These are phyloP conservation scores for Drosophila cracens DNA, from an alignment of 2,888 invertebrate species.

Conservation along the genomic window DNA sequence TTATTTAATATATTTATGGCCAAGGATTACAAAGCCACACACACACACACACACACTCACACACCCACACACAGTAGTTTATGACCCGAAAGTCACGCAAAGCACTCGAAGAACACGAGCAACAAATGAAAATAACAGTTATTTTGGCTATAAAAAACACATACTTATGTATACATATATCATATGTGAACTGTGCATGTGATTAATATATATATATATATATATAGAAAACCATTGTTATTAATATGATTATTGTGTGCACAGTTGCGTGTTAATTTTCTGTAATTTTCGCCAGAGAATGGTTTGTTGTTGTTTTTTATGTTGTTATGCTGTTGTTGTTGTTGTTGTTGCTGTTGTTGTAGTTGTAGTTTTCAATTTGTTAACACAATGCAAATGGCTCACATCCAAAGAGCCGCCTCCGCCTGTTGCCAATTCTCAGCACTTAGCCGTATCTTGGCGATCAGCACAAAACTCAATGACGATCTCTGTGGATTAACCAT, in stretches of 20 bases:
- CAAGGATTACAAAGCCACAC: slow-evolving; percentile 31
- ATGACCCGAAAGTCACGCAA: slow-evolving; percentile 56
- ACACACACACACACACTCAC: background rate
- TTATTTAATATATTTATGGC: slow-evolving; percentile 31
- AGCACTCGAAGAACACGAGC: slow-evolving; percentile 49
- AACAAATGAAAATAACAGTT: slow-evolving; percentile 20
- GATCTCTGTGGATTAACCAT: slow-evolving; percentile 61
- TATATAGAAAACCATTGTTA: slow-evolving; percentile 61
- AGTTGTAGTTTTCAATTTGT: slow-evolving; percentile 29
- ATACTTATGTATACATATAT: slow-evolving; percentile 8
- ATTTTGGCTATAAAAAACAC: slow-evolving; percentile 30
- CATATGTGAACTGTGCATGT: slow-evolving; percentile 18
- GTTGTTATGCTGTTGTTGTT: slow-evolving; percentile 8
- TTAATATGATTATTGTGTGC: slow-evolving; percentile 77
- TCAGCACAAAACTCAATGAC: slow-evolving; percentile 41
- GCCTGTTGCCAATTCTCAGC: slow-evolving; percentile 28
- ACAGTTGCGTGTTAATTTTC: slow-evolving; percentile 80
- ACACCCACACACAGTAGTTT: slow-evolving; percentile 27
- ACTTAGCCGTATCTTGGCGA: slow-evolving; percentile 27
- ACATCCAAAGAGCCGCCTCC: slow-evolving; percentile 39
- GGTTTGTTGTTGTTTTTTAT: slow-evolving; percentile 30
- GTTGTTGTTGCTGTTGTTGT: slow-evolving; percentile 1
- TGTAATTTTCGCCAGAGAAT: slow-evolving; percentile 60
- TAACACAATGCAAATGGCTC: slow-evolving; percentile 58
- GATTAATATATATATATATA: slow-evolving; percentile 11